Evolutionary conservation across 2,888 invertebrate species (phyloP).

Genomic region (Augochlorella aurata): DNA sequence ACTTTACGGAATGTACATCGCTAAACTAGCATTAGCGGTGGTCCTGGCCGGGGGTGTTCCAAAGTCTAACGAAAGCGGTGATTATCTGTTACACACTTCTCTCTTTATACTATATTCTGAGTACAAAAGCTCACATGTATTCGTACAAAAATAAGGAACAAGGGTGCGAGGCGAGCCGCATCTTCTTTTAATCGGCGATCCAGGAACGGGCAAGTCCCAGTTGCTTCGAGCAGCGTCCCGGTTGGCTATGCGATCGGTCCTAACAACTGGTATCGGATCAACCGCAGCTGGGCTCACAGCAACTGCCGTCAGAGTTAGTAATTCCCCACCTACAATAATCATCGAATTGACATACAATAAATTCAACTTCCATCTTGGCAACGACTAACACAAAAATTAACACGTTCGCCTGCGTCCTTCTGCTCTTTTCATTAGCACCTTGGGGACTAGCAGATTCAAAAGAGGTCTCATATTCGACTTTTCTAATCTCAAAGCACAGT

Average conservation of each 20-base stretch:
- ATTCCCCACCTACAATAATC: background rate
- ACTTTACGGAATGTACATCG: constrained; percentile 93
- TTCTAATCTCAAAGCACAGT: no score
- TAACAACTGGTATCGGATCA: constrained; percentile 93
- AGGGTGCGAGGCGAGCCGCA: constrained; percentile 91
- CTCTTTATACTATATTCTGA: constrained; percentile 75
- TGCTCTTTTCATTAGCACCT: no score
- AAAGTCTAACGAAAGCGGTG: constrained; percentile 82
- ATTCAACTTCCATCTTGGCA: no score
- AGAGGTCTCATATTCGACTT: no score
- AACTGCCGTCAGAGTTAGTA: constrained; percentile 89
- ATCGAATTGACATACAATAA: background rate
- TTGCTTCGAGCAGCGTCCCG: constrained; percentile 88
- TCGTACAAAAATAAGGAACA: constrained; percentile 79
- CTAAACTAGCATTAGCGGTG: constrained; percentile 92
- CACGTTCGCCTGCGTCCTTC: background rate
- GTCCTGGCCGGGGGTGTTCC: constrained; percentile 85
- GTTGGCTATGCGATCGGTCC: constrained; percentile 88
- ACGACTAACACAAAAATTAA: background rate
- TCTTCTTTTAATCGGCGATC: constrained; percentile 92
- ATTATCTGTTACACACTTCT: constrained; percentile 61
- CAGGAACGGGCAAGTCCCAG: constrained; percentile 95
- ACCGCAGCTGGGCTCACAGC: constrained; percentile 95
- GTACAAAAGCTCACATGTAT: constrained; percentile 20
- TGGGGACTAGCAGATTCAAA: no score